Base-by-base conservation (phyloP, 2,888 invertebrate genomes). In the Lasioglossum lativentre region DNA sequence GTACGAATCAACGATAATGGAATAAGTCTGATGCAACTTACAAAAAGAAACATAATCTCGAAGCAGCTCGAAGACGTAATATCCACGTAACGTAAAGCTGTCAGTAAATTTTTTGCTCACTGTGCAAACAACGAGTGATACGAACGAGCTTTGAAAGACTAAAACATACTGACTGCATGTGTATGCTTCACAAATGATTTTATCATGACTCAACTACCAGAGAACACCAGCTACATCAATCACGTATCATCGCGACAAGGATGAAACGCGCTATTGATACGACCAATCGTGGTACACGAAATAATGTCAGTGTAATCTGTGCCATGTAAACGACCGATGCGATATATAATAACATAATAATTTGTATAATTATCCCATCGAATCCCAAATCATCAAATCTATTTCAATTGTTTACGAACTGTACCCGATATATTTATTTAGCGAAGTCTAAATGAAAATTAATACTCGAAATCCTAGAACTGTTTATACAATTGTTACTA, bases 11-110 rank as follows among this genome's bases (percentile, higher is more conserved):
- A 56, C 8, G 0, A n/a, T 3, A n/a, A n/a, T n/a, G 10, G n/a
- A n/a, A n/a, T 56, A 16, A 23, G 4, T 59, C 6, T 10, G 34
- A 19, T 52, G 19, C n/a, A 14, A 85, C 85, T 85, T 75, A 85
- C 85, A 23, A 40, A 38, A 40, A 84, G 56, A 68, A 85, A 84
- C 85, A 85, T 85, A 27, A 75, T 34, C 56, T 83, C 38, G 34
- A 14, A 68, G 38, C 27, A 63, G 27, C 40, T 16, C 16, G 63
- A 14, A 34, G 40, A 27, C 56, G 27, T 1, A n/a, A 34, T 34
- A 10, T 23, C 27, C 59, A 40, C 42, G 19, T 71, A 10, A 56
- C 52, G 45, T 52, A 34, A n/a, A 75, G 34, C 40, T 5, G 27
- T 27, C 42, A 73, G 63, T 66, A 47, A 70, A 40, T 70, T 70